These are phyloP conservation scores for Abscondita cerata DNA, from an alignment of 2,888 invertebrate genomes.

Conservation along the genomic window DNA sequence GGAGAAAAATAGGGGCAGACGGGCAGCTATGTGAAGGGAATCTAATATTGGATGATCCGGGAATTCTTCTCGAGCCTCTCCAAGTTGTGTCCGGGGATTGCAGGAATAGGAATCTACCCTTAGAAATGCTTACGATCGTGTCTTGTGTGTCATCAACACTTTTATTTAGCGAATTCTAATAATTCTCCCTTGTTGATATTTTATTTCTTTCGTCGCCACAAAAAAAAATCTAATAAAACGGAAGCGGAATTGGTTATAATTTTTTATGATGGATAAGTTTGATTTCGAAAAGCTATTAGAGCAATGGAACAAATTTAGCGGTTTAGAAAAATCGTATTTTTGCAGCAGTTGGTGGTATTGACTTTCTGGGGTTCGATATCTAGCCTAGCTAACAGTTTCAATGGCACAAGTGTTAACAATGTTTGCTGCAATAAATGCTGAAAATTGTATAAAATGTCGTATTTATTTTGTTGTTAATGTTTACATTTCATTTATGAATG, in stretches of 20 bases:
- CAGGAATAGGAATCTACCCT: constrained; percentile 53
- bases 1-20: constrained; percentile 47
- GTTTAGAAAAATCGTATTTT: constrained; percentile 39
- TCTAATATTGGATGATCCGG: constrained; percentile 57
- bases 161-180: not conserved
- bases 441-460: constrained; percentile 19
- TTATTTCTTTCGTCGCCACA: too few relatives aligned
- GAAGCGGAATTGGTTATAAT: not conserved
- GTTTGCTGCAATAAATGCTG: constrained; percentile 27
- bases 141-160: constrained; percentile 32
- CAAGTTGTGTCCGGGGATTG: constrained; percentile 55
- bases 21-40: constrained; percentile 53
- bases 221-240: not conserved
- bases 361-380: constrained; percentile 28
- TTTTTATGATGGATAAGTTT: constrained; percentile 11
- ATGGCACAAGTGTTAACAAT: constrained; percentile 38
- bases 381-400: constrained; percentile 31
- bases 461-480: constrained; percentile 26
- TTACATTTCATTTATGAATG: too few relatives aligned
- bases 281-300: constrained; percentile 28
- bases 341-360: constrained; percentile 38
- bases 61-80: constrained; percentile 56
- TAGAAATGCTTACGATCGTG: constrained; percentile 34
- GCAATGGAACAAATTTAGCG: constrained; percentile 34
- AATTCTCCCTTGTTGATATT: not conserved